Base-by-base conservation (phyloP, 2,797 vertebrate species). In the Acanthiza pusilla region DNA sequence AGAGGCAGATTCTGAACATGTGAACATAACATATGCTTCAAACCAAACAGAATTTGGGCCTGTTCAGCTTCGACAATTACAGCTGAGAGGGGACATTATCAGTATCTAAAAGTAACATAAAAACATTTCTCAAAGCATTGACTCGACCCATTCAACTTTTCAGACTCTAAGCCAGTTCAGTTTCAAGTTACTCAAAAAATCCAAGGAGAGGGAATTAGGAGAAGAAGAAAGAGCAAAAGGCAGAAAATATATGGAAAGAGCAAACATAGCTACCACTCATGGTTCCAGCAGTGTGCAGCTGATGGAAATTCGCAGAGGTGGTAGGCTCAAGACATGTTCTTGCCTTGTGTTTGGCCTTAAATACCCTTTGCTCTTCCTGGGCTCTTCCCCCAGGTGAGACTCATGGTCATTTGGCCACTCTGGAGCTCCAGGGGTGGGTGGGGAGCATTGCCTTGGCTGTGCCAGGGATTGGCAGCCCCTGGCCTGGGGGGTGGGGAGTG, bases 111-210 rank as follows among this genome's bases (percentile, higher is more conserved):
- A 53, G 30, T 20, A 22, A 36, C 4, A 55, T 15, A 6, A 78
- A 78, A 50, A 42, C 8, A 55, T 4, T 86, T 55, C 42, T 55
- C 42, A 71, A 71, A 55, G 10, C 5, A 42, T 42, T 48, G 16
- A 22, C 7, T 32, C 26, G 10, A 32, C 30, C 12, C 34, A 62
- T 26, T 62, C 26, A 27, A 16, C 21, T 42, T 30, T 6, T 11
- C 26, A 32, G 55, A 70, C 18, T 40, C 8, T 9, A 42, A 36
- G 42, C 14, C 34, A 18, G 3, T 22, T 42, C 0, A 0, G 48
- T 48, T 77, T 62, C 55, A 62, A 42, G 17, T 27, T 48, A 26
- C 22, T 42, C 30, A 70, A 48, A 70, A 76, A 40, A 26, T 62
- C 42, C 26, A 47, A 70, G 82, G n/a, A 7, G 34, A 30, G 34